A percentile compares a stretch with the other conserved stretches of the same genome.
These are phyloP conservation scores for Streptopelia turtur DNA, from an alignment of 2,797 vertebrate species.

Conservation along the genomic window DNA sequence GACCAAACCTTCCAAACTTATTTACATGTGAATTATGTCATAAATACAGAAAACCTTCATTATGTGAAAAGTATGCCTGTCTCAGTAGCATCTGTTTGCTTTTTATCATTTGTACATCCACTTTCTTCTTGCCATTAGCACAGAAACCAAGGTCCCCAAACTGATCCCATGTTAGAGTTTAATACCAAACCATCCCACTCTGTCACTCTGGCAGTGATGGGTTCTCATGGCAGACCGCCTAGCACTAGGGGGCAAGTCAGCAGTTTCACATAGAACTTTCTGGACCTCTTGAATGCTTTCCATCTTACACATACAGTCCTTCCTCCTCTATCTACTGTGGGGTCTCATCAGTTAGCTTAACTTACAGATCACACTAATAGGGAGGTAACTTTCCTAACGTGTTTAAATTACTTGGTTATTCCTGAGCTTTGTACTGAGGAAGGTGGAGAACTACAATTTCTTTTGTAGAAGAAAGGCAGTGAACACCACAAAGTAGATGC, in stretches of 20 bases:
- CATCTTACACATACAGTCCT: accelerated
- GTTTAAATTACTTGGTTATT: background rate
- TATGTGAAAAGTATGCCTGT: background rate
- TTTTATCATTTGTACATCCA: background rate
- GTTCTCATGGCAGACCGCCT: background rate
- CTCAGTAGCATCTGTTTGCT: background rate
- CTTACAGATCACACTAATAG: background rate
- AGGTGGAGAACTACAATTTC: background rate
- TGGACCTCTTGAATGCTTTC: background rate
- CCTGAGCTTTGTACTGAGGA: background rate
- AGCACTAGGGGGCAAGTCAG: background rate
- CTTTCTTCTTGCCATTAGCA: background rate
- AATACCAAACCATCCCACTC: background rate
- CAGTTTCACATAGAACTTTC: background rate
- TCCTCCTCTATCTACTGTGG: background rate
- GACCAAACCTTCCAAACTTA: background rate
- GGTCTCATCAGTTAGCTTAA: background rate
- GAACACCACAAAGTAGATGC: background rate
- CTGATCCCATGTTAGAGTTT: background rate
- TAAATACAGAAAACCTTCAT: background rate
- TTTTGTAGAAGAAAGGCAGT: background rate
- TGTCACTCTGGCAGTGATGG: accelerated
- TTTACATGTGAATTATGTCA: accelerated
- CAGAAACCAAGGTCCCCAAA: background rate
- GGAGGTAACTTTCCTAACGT: background rate